These are phyloP conservation scores for Clarias magur DNA, from an alignment of 2,113 vertebrate species.

Conservation along the genomic window DNA sequence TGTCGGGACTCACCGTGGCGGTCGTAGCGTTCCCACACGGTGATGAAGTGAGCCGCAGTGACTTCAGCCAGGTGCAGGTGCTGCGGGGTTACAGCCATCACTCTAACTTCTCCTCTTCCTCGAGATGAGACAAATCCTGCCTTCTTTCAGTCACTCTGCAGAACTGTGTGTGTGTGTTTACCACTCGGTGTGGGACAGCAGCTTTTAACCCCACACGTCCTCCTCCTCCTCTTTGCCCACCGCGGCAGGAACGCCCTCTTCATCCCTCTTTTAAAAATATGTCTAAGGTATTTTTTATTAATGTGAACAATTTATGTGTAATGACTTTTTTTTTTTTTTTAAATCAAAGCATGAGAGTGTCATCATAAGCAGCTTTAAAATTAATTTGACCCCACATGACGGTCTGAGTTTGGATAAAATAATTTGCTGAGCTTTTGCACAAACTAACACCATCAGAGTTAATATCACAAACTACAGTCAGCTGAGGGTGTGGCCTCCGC, in stretches of 20 bases:
- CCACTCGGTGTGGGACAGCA: constrained; percentile 57
- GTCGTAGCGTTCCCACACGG: constrained; percentile 95
- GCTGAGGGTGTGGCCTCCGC: background rate
- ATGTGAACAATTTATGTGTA: background rate
- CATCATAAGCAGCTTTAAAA: too few relatives aligned
- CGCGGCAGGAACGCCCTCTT: background rate
- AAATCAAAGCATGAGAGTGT: background rate
- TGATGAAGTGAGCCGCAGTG: constrained; percentile 91
- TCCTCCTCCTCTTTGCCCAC: background rate
- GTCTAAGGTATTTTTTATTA: background rate
- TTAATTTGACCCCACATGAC: background rate
- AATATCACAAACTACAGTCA: background rate
- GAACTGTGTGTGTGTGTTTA: constrained; percentile 16
- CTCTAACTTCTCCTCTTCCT: constrained; percentile 43
- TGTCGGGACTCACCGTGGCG: constrained; percentile 79
- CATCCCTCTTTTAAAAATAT: background rate
- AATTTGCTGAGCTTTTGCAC: background rate
- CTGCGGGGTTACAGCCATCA: constrained; percentile 81
- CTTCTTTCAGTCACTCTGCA: constrained; percentile 60
- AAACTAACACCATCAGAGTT: background rate
- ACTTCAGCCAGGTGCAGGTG: constrained; percentile 91
- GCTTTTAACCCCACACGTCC: constrained; percentile 72
- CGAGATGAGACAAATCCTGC: constrained; percentile 41
- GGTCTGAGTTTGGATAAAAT: background rate
- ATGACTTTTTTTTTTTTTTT: background rate